phyloP scores from a whole-genome alignment of 1,140 invertebrate genomes.

The Anastrepha ludens region DNA sequence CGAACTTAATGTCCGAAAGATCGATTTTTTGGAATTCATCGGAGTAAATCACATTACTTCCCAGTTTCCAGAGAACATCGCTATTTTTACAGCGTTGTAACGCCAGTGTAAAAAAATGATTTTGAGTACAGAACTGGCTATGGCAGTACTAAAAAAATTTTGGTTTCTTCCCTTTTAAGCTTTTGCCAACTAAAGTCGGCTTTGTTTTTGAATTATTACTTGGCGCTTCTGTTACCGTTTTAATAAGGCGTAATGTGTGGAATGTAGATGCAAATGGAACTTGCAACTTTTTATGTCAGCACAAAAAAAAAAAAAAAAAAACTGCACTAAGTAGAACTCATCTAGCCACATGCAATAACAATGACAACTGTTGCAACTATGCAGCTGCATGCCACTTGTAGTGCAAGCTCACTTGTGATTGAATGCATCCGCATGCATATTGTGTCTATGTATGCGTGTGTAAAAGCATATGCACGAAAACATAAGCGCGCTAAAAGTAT shows the following conservation, averaged over 20 bases:
- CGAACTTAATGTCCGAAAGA: no score
- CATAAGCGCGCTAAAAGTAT: neutral
- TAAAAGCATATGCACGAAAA: neutral
- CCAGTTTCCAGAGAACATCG: no score
- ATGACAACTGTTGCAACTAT: neutral
- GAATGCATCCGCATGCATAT: neutral
- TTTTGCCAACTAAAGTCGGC: no score
- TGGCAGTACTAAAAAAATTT: no score
- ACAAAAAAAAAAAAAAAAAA: neutral
- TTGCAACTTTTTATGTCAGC: neutral
- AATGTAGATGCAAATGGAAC: slow-evolving; percentile 21
- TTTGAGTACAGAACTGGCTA: no score
- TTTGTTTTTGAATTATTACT: no score
- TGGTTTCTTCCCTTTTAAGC: no score
- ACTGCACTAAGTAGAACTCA: neutral
- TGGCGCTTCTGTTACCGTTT: no score
- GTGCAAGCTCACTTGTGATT: neutral
- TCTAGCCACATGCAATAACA: neutral
- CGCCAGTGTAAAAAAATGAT: no score
- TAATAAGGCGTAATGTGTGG: neutral
- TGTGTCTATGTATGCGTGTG: neutral
- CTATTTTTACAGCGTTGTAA: no score
- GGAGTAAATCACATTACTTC: no score
- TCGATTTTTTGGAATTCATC: no score
- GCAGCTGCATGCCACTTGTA: slow-evolving; percentile 47